Evolutionary conservation across 2,888 invertebrate genomes (phyloP).

Genomic region (Drosophila pegasa): DNA sequence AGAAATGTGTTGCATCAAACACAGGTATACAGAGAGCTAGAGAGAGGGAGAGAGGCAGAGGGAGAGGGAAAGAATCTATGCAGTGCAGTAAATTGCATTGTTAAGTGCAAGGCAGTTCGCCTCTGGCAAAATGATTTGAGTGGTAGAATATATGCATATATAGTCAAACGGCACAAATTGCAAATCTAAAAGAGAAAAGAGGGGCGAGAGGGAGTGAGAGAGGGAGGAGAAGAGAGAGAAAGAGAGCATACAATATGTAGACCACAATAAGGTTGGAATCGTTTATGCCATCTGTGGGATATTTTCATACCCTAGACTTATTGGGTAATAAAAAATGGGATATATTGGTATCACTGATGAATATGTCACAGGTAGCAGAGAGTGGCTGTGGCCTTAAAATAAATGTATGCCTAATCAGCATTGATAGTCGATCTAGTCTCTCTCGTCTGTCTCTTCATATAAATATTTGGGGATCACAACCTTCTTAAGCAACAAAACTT

Average conservation of each 20-base stretch:
- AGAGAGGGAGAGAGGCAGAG: neutral
- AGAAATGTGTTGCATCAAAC: neutral
- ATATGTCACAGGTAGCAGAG: neutral
- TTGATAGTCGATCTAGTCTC: accelerated
- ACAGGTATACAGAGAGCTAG: neutral
- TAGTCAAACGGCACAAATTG: slow-evolving; percentile 35
- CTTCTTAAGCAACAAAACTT: too few relatives aligned
- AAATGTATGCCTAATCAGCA: too few relatives aligned
- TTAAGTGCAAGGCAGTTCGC: slow-evolving; percentile 33
- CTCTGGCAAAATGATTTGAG: neutral
- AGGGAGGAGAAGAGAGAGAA: neutral
- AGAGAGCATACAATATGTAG: neutral
- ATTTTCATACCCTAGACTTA: slow-evolving; percentile 1
- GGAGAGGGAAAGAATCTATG: neutral
- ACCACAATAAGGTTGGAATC: slow-evolving; percentile 9
- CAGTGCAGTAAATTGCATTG: slow-evolving; percentile 53
- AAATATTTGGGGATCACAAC: too few relatives aligned
- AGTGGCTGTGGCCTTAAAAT: neutral
- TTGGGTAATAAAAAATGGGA: neutral
- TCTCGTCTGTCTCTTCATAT: neutral
- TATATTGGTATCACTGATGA: accelerated
- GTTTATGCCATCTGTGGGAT: slow-evolving; percentile 1
- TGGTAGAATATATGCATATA: neutral
- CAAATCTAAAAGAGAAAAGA: slow-evolving; percentile 6
- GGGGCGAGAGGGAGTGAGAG: neutral